Conservation (phyloP, 2,797 vertebrate species). For the Sus cebifrons region DNA sequence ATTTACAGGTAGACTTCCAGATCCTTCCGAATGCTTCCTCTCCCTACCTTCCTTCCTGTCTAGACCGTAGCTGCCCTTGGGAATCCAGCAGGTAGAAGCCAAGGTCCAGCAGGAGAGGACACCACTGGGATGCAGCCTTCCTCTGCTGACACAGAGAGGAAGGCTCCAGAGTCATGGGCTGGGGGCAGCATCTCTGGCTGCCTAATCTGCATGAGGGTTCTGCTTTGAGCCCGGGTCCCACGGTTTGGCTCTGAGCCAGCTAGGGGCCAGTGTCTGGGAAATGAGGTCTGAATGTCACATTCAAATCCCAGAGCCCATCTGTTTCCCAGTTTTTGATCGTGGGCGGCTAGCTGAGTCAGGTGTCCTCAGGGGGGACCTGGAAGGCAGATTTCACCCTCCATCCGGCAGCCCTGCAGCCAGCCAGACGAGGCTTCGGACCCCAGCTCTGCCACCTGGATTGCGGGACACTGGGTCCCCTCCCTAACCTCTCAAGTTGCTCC, state of each 20-base stretch:
- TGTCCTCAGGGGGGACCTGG: neutral
- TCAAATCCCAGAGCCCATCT: neutral
- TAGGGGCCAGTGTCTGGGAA: neutral
- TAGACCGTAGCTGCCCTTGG: neutral
- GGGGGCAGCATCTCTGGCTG: neutral
- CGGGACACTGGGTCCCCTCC: neutral
- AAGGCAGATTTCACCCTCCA: neutral
- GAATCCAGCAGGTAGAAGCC: neutral
- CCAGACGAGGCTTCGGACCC: neutral
- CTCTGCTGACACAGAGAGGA: neutral
- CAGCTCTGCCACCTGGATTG: neutral
- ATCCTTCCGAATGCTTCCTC: neutral
- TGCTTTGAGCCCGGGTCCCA: neutral
- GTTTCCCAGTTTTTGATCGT: neutral
- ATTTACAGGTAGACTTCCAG: neutral
- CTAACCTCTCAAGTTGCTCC: neutral
- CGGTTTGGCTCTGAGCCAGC: neutral
- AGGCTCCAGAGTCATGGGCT: neutral
- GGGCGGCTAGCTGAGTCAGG: neutral
- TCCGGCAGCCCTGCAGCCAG: neutral
- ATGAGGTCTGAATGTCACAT: neutral
- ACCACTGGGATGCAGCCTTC: neutral
- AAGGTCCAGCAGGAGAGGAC: neutral
- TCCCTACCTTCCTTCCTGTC: neutral
- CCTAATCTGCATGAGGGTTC: neutral